phyloP scores from a whole-genome alignment of 2,113 vertebrate species.

The Gymnarchus niloticus region DNA sequence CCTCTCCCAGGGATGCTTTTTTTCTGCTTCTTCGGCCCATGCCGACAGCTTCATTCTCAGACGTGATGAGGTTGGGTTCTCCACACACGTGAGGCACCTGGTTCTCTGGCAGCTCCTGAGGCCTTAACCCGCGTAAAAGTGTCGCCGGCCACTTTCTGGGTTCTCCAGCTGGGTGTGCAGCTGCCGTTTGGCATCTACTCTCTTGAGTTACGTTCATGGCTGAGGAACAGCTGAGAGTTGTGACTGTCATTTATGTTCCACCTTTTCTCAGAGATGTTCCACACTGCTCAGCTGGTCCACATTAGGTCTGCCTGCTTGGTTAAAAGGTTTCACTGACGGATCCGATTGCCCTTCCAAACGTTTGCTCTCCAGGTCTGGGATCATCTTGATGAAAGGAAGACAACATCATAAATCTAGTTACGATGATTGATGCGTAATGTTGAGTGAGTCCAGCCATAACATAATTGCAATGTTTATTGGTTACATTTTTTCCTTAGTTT shows the following conservation, averaged over 20 bases:
- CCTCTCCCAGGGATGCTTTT: not conserved
- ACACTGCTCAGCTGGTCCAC: not conserved
- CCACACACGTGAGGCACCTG: not conserved
- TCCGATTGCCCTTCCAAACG: not conserved
- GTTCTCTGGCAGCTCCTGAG: not conserved
- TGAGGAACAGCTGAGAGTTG: not conserved
- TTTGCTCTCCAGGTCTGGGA: not conserved
- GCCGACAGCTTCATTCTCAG: not conserved
- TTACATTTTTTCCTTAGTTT: not conserved
- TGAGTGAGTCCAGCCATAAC: not conserved
- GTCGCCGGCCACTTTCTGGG: not conserved
- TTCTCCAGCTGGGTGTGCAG: not conserved
- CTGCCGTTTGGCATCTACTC: not conserved
- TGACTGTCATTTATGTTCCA: not conserved
- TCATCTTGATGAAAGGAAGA: not conserved
- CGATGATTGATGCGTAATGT: not conserved
- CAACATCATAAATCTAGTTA: not conserved
- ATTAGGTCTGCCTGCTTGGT: not conserved
- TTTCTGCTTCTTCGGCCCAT: not conserved
- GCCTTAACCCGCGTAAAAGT: not conserved
- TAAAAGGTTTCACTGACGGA: not conserved
- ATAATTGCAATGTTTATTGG: not conserved
- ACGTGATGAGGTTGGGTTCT: not conserved
- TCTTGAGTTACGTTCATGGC: not conserved
- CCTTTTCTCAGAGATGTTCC: not conserved